These are phyloP conservation scores for Platycheirus albimanus DNA, from an alignment of 2,888 invertebrate species.

Conservation along the genomic window DNA sequence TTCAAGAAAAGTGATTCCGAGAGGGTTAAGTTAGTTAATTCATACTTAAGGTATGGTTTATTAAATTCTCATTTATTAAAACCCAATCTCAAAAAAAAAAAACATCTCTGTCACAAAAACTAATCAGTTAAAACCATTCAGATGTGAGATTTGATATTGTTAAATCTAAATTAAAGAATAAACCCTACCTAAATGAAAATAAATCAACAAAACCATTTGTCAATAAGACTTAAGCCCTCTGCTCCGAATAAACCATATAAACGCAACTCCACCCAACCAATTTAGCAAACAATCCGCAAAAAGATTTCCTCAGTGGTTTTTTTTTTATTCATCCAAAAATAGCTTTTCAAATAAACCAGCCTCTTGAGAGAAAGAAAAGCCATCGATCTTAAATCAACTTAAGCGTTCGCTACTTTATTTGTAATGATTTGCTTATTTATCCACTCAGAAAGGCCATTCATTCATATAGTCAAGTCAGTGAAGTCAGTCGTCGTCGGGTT, in stretches of 20 bases:
- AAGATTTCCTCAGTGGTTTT: neutral
- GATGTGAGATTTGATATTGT: slow-evolving; percentile 7
- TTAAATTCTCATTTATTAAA: too few relatives aligned
- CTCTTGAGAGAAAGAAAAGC: slow-evolving; percentile 14
- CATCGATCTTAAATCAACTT: slow-evolving; percentile 26
- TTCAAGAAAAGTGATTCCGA: too few relatives aligned
- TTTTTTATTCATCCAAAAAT: slow-evolving; percentile 17
- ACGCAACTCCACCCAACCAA: slow-evolving; percentile 21
- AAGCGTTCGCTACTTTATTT: slow-evolving; percentile 47
- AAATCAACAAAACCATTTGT: slow-evolving; percentile 30
- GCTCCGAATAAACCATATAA: too few relatives aligned
- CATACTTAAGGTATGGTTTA: too few relatives aligned
- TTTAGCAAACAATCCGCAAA: slow-evolving; percentile 1
- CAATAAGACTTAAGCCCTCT: neutral
- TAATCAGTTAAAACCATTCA: neutral
- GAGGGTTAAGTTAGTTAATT: too few relatives aligned
- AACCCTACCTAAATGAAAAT: slow-evolving; percentile 13
- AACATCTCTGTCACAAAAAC: too few relatives aligned
- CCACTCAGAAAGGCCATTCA: slow-evolving; percentile 35
- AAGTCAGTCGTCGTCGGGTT: slow-evolving; percentile 10
- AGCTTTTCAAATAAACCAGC: slow-evolving; percentile 35
- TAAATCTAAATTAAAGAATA: neutral
- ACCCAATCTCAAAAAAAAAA: too few relatives aligned
- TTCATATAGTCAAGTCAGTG: too few relatives aligned
- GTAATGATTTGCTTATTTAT: slow-evolving; percentile 50